Evolutionary conservation across 1,140 invertebrate genomes (phyloP).

Genomic region (Drosophila burlai): DNA sequence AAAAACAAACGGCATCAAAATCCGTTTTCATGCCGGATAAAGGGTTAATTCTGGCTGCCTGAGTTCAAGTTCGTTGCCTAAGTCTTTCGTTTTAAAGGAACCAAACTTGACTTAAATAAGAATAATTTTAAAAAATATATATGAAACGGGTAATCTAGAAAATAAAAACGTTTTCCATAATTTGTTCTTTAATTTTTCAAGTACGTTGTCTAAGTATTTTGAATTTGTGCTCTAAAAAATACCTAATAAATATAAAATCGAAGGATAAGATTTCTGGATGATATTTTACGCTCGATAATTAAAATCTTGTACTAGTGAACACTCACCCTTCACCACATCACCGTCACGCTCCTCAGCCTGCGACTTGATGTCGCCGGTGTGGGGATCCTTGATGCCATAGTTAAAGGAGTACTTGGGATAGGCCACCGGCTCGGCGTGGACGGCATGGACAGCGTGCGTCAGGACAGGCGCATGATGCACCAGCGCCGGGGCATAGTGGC

Average conservation of each 20-base stretch:
- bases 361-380: conserved; percentile 89
- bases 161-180: not conserved
- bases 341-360: conserved; percentile 88
- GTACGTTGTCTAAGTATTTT: conserved; percentile 68
- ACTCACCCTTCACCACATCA: conserved; percentile 86
- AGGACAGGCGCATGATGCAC: conserved; percentile 77
- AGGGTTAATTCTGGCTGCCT: not conserved
- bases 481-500: conserved; percentile 77
- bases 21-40: too few relatives aligned
- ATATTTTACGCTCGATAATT: too few relatives aligned
- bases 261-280: not conserved
- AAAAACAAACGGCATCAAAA: too few relatives aligned
- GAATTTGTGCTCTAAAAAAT: not conserved
- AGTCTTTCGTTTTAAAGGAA: conserved; percentile 14
- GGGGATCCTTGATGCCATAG: conserved; percentile 86
- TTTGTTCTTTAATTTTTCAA: not conserved
- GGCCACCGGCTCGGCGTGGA: conserved; percentile 84
- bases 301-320: not conserved
- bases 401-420: conserved; percentile 87
- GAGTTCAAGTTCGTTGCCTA: conserved; percentile 38
- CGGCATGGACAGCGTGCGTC: conserved; percentile 74
- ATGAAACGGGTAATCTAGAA: not conserved
- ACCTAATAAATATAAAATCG: not conserved
- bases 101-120: not conserved
- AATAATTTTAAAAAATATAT: not conserved